A percentile compares a stretch with the other conserved stretches of the same genome.
Conservation (phyloP, 2,888 invertebrate species). For the Thymelicus sylvestris region DNA sequence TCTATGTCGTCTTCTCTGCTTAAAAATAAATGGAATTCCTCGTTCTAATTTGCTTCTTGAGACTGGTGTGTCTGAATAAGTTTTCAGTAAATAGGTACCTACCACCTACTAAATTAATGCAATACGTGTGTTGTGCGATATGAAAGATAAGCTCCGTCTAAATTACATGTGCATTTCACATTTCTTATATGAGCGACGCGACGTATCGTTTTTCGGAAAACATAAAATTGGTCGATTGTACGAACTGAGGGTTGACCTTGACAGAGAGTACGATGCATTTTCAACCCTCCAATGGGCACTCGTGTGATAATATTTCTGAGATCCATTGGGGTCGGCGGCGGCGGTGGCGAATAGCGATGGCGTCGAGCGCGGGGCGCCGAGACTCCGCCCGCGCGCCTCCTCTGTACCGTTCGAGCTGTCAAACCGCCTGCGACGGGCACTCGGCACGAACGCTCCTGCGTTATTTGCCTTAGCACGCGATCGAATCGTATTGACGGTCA, state of each 20-base stretch:
- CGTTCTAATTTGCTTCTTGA: too few relatives aligned
- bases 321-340: conserved; percentile 60
- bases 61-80: too few relatives aligned
- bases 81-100: too few relatives aligned
- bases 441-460: conserved; percentile 78
- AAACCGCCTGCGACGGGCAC: conserved; percentile 83
- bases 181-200: conserved; percentile 15
- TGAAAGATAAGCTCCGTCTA: background rate
- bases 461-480: conserved; percentile 66
- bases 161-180: background rate
- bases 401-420: conserved; percentile 76
- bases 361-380: conserved; percentile 60
- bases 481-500: conserved; percentile 70
- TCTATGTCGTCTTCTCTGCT: too few relatives aligned
- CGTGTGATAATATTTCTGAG: conserved; percentile 71
- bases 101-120: too few relatives aligned
- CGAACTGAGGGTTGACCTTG: conserved; percentile 67
- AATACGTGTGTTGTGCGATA: background rate
- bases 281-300: conserved; percentile 74
- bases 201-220: conserved; percentile 19
- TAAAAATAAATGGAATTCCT: too few relatives aligned
- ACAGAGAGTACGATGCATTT: conserved; percentile 73
- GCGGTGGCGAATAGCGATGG: conserved; percentile 57
- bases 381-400: conserved; percentile 74
- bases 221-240: conserved; percentile 17